Evolutionary conservation across 2,113 vertebrate genomes (phyloP).

Genomic region (Limnothrissa miodon): DNA sequence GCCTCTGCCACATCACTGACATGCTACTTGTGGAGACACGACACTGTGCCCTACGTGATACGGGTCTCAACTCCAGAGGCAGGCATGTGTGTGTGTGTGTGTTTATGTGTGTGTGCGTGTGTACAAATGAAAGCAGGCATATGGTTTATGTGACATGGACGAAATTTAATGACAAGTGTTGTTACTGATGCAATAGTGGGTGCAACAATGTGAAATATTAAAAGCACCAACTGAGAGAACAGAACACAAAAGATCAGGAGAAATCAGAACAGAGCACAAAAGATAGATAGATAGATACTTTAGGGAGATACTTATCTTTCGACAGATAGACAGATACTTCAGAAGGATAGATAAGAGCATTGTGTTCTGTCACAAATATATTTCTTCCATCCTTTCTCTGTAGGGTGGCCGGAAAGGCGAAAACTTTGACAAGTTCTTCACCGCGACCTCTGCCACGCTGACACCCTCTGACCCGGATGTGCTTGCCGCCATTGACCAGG

Average conservation of each 20-base stretch:
- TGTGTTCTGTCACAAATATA: no score
- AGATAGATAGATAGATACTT: no score
- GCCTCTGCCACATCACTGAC: slow-evolving; percentile 15
- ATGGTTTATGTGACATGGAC: background rate
- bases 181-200: no score
- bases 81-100: background rate
- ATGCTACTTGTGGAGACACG: background rate
- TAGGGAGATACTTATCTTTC: no score
- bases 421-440: slow-evolving; percentile 93
- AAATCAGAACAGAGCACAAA: background rate
- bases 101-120: slow-evolving; percentile 10
- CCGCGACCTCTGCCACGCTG: slow-evolving; percentile 76
- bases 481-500: slow-evolving; percentile 83
- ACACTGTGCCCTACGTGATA: background rate
- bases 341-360: background rate
- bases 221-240: no score
- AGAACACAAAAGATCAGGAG: background rate
- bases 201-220: no score
- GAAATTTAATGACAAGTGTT: background rate
- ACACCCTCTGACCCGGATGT: slow-evolving; percentile 87
- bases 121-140: slow-evolving; percentile 16
- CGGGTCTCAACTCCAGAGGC: background rate
- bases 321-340: background rate
- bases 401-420: slow-evolving; percentile 86
- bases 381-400: background rate